A percentile compares a stretch with the other conserved stretches of the same genome.
Conservation (phyloP, 2,797 vertebrate genomes). For the Coendou prehensilis region DNA sequence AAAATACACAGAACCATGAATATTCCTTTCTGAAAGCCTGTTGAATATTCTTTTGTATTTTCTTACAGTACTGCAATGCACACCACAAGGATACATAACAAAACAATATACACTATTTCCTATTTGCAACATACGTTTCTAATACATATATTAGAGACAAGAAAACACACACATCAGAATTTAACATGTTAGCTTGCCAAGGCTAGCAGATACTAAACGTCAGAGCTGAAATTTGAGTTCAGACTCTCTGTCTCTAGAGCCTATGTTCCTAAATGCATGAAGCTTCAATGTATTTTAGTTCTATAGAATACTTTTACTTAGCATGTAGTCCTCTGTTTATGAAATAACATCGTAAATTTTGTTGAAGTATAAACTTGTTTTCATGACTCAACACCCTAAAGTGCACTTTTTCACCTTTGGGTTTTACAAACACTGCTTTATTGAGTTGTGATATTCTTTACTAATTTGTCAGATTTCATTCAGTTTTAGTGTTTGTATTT, state of each 20-base stretch:
- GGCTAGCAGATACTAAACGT: neutral
- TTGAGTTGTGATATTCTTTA: neutral
- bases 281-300: neutral
- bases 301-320: neutral
- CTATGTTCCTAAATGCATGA: neutral
- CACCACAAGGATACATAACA: neutral
- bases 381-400: neutral
- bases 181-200: neutral
- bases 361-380: conserved; percentile 25
- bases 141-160: neutral
- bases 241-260: neutral
- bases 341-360: neutral
- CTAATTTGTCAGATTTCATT: neutral
- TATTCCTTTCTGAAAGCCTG: neutral
- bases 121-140: neutral
- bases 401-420: neutral
- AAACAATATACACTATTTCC: neutral
- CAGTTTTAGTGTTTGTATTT: conserved; percentile 35
- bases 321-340: neutral
- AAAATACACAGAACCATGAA: neutral
- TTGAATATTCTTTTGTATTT: neutral
- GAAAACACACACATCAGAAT: neutral
- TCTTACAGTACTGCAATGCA: neutral
- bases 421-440: conserved; percentile 19
- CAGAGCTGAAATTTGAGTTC: neutral